Evolutionary conservation across 92 coral and sea anemone species (phyloP).

Genomic region (Anthopleura xanthogrammica): DNA sequence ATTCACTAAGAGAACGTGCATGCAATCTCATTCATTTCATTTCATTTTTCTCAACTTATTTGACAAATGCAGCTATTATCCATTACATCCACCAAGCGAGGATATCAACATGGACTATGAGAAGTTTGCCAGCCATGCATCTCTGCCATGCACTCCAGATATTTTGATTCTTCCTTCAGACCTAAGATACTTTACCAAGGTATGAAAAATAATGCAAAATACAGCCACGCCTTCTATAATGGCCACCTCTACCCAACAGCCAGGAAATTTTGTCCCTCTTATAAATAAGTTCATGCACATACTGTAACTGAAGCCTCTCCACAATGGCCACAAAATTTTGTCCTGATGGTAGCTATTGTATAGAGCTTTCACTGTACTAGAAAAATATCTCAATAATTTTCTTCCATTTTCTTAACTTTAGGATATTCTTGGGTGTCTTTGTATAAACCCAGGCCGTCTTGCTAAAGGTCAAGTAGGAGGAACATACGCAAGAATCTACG

Average conservation of each 20-base stretch:
- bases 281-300: no score
- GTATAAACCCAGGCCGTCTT: constrained; percentile 96
- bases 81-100: constrained; percentile 90
- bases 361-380: no score
- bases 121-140: constrained; percentile 63
- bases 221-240: no score
- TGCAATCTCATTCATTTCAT: constrained; percentile 74
- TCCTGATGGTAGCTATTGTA: no score
- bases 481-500: constrained; percentile 70
- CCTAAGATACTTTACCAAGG: constrained; percentile 93
- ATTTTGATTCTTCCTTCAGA: constrained; percentile 91
- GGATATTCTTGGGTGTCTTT: constrained; percentile 86
- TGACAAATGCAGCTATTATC: constrained; percentile 66
- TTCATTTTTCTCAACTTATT: neutral
- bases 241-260: no score
- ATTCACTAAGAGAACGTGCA: neutral
- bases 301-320: no score
- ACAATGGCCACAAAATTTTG: no score
- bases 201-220: constrained; percentile 9
- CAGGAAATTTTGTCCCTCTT: no score
- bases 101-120: constrained; percentile 92
- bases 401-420: constrained; percentile 22
- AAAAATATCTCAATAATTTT: neutral
- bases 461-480: constrained; percentile 98
- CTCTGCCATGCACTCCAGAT: constrained; percentile 84